Conservation (phyloP, 2,888 invertebrate genomes). For the Balanococcus diminutus region DNA sequence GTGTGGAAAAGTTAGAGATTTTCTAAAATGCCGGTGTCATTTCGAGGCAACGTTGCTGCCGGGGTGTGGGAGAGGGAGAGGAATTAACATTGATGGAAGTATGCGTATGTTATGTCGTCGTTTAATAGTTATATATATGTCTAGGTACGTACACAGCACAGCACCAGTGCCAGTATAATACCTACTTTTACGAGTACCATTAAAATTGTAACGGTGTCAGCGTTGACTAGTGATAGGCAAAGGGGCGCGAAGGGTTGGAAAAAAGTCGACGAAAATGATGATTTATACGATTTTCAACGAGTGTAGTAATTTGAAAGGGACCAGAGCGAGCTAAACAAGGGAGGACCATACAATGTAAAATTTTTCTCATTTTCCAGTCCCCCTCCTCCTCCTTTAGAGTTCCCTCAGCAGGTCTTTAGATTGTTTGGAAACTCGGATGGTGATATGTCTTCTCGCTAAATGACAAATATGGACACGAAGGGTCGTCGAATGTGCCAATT, state of each 20-base stretch:
- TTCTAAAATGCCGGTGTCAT: not conserved
- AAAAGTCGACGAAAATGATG: not conserved
- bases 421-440: not conserved
- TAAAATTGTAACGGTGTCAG: not conserved
- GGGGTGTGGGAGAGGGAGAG: not conserved
- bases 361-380: not conserved
- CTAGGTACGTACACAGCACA: not conserved
- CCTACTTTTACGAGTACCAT: not conserved
- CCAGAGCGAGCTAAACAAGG: not conserved
- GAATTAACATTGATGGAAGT: conserved; percentile 13
- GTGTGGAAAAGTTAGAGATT: not conserved
- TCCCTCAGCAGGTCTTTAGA: too few species aligned
- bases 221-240: not conserved
- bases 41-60: not conserved
- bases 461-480: not conserved
- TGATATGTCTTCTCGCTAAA: not conserved
- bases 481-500: not conserved
- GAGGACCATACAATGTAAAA: not conserved
- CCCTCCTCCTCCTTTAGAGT: not conserved
- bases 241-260: not conserved
- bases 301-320: not conserved
- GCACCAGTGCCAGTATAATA: not conserved
- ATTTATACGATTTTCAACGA: not conserved
- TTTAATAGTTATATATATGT: not conserved
- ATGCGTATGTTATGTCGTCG: not conserved